Base-by-base conservation (phyloP, 1,140 invertebrate species). In the Probaryconus sp. region DNA sequence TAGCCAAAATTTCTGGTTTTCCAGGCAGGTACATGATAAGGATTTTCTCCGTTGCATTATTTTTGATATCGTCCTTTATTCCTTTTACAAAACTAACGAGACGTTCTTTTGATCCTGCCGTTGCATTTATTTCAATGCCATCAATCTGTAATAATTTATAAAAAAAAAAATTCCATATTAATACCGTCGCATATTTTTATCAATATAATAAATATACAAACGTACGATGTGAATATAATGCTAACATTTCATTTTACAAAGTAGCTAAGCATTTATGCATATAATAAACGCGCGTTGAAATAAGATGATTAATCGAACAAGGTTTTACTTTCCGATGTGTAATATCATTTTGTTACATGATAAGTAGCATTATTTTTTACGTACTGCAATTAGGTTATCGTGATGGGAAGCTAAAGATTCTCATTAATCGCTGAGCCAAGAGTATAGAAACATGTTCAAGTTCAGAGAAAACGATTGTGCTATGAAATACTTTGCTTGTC, bases 81-180 rank as follows among this genome's bases (percentile, higher is more conserved):
- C 87, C 89, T 30, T 91, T 90, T 5, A 92, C 88, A 14, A 90
- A 89, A 16, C 90, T 88, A 16, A 85, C 74, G 11, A 93, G 78
- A 76, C 89, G 74, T 85, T 89, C 65, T 85, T 90, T 83, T 79
- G 88, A 83, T 86, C 90, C 81, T 84, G 88, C 87, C n/a, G 88
- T 89, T 68, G 92, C 88, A 76, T 92, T 87, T 7, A 93, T 80
- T 74, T 93, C 92, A 1, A 93, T 76, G 75, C 92, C 92, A 78
- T 93, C 91, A 30, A 92, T 84, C 83, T 75, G 17, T 13, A 6
- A 42, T 31, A 5, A 33, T 1, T 5, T 10, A 31, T 31, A 20
- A 11, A 65, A 60, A 50, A 2, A 58, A 43, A 10, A n/a, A n/a
- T n/a, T n/a, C n/a, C n/a, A n/a, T n/a, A n/a, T n/a, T n/a, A n/a